Base-by-base conservation (phyloP, 2,113 vertebrate species). In the Mus musculus region DNA sequence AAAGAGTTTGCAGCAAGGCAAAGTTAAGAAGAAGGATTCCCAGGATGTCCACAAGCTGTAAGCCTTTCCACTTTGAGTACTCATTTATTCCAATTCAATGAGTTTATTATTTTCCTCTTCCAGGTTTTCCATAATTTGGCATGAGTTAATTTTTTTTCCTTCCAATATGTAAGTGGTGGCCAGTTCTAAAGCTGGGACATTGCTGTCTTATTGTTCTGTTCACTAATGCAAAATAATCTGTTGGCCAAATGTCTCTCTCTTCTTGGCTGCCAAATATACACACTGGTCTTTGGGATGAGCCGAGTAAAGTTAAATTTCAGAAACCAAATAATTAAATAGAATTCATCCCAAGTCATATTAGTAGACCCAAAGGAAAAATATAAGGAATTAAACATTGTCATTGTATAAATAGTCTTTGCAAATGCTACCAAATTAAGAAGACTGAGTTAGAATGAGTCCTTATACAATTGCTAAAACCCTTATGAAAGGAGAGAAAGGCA, bases 11-110 rank as follows among this genome's bases (percentile, higher is more conserved):
- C 46, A 52, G 20, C 65, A 88, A 88, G 65, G 10, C 42, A 95
- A 95, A 88, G 13, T 36, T 82, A 88, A 24, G 26, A 75, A 94
- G 78, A 75, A 94, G 73, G 52, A 63, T 85, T 87, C 92, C 59
- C 46, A 94, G 61, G 36, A 54, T 69, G 54, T 59, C 56, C 36
- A 75, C 49, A 96, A 56, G 7, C 20, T 33, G 42, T 14, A 75
- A 85, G 46, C 5, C 49, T 75, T 93, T 24, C 3, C 69, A 81
- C 86, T 85, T 90, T 52, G 8, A 92, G 93, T 69, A 71, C 75
- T 36, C 67, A 67, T 84, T 30, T 72, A 20, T 88, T 90, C 39
- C 42, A 80, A 71, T 81, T 13, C 87, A 87, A 39, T n/a, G 80
- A 28, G 14, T 89, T 69, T 93, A 72, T 84, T 88, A 72, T 52